Conservation (phyloP, 2,888 invertebrate species). For the Sarcophaga variegata region DNA sequence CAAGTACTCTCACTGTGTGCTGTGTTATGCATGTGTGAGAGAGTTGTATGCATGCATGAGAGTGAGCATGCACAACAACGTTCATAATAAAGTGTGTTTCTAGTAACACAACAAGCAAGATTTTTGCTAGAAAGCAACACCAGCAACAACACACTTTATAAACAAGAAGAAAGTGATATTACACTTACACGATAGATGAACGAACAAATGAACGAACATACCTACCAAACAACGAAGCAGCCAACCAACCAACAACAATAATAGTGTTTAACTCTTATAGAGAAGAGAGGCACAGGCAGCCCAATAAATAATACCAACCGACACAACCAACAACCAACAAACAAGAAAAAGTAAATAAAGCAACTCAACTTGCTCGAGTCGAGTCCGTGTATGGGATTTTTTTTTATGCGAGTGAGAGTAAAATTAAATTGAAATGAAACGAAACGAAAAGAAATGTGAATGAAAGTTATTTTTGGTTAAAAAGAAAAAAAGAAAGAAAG, state of each 20-base stretch:
- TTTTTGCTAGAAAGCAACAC: neutral
- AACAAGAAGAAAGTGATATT: conserved; percentile 67
- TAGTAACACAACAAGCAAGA: neutral
- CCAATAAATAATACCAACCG: conserved; percentile 61
- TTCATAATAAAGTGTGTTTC: neutral
- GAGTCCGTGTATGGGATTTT: neutral
- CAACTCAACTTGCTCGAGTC: neutral
- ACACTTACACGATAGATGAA: conserved; percentile 63
- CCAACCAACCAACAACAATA: neutral
- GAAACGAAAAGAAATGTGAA: conserved; percentile 58
- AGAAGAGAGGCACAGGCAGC: neutral
- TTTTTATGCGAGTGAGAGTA: conserved; percentile 58
- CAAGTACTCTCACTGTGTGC: neutral
- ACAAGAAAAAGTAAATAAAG: neutral
- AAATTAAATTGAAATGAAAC: conserved; percentile 21
- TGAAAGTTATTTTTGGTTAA: conserved; percentile 62
- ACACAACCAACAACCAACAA: conserved; percentile 34
- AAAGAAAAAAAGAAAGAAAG: conserved; percentile 30
- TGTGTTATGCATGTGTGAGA: no score
- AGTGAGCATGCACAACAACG: neutral
- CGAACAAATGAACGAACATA: conserved; percentile 63
- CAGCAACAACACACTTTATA: conserved; percentile 25
- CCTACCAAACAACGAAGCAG: neutral
- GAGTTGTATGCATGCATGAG: neutral
- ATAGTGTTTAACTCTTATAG: neutral